Evolutionary conservation across 2,797 vertebrate species (phyloP).

Genomic region (Sciurus carolinensis): DNA sequence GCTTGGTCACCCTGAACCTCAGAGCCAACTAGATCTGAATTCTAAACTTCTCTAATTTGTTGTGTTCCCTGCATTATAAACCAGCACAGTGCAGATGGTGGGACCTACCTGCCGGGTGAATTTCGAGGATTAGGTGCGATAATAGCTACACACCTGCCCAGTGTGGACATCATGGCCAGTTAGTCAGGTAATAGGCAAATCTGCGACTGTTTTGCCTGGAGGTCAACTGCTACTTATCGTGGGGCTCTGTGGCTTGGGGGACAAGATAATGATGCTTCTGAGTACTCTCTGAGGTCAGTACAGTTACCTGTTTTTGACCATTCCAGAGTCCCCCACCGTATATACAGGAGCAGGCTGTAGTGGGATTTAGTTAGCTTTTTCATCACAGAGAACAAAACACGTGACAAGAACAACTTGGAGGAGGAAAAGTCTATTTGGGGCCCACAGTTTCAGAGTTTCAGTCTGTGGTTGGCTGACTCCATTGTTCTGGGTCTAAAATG

Average conservation of each 20-base stretch:
- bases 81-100: background rate
- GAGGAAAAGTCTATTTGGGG: no score
- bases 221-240: background rate
- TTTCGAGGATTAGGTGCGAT: background rate
- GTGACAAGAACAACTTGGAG: no score
- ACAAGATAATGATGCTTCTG: background rate
- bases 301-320: background rate
- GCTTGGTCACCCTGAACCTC: background rate
- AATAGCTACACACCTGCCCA: background rate
- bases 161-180: rapidly evolving
- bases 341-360: no score
- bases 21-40: background rate
- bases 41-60: background rate
- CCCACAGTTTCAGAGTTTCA: no score
- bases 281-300: rapidly evolving
- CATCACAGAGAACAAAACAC: no score
- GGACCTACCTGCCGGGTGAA: background rate
- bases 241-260: background rate
- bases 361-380: no score
- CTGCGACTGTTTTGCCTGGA: background rate
- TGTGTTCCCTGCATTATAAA: background rate
- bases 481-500: no score
- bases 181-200: background rate
- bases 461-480: no score
- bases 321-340: background rate